phyloP scores from a whole-genome alignment of 1,140 invertebrate genomes.

The Batillaria attramentaria region DNA sequence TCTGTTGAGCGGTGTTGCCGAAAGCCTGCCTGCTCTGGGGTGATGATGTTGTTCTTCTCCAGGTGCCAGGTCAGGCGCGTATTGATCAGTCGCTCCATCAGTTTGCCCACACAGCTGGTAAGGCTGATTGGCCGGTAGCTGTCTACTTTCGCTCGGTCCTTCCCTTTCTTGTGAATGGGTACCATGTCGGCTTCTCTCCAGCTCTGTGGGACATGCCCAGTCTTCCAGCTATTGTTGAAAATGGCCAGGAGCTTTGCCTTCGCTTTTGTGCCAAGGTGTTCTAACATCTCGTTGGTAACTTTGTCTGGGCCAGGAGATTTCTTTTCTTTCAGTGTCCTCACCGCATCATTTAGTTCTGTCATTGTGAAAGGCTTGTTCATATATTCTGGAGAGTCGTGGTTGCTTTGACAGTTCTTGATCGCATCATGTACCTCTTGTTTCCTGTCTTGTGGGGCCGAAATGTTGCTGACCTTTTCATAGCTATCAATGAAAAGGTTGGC shows the following conservation, averaged over 20 bases:
- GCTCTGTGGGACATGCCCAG: conserved; percentile 25
- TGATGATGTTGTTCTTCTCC: background rate
- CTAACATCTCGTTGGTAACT: conserved; percentile 35
- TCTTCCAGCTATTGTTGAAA: conserved; percentile 37
- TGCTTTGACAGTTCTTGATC: too few relatives aligned
- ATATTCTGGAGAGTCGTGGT: background rate
- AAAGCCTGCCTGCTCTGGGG: conserved; percentile 13
- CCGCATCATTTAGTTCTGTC: background rate
- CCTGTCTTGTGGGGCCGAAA: too few relatives aligned
- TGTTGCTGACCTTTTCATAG: too few relatives aligned
- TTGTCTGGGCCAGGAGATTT: conserved; percentile 37
- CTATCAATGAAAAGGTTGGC: too few relatives aligned
- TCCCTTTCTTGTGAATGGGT: conserved; percentile 39
- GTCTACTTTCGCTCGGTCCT: conserved; percentile 18
- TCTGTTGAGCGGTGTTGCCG: conserved; percentile 24
- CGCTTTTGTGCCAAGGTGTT: conserved; percentile 23
- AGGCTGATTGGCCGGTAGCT: conserved; percentile 39
- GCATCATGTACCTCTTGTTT: too few relatives aligned
- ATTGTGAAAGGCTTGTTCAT: background rate
- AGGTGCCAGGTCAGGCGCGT: background rate
- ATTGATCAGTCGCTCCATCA: conserved; percentile 27
- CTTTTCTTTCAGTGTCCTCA: conserved; percentile 29
- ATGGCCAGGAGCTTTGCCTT: conserved; percentile 17
- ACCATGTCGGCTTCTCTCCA: conserved; percentile 33
- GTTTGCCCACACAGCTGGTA: conserved; percentile 33